A percentile compares a stretch with the other conserved stretches of the same genome.
Evolutionary conservation across 2,797 vertebrate species (phyloP).

Genomic region (Cossypha polioptera): DNA sequence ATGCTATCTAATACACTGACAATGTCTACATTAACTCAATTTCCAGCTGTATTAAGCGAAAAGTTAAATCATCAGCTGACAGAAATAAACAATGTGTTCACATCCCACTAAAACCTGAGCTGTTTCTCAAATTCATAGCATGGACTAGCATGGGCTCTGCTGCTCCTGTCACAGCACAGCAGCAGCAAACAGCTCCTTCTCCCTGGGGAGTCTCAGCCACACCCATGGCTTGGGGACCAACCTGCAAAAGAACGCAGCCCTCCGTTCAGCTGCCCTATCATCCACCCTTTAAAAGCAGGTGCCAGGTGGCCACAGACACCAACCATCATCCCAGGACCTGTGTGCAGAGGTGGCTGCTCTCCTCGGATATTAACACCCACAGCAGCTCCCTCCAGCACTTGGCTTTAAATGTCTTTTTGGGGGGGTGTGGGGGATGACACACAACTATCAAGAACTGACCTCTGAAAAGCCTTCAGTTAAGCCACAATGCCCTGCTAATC

Average conservation of each 20-base stretch:
- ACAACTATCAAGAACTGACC: neutral
- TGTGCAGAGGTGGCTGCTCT: neutral
- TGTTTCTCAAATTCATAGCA: fast-evolving
- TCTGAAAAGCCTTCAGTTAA: neutral
- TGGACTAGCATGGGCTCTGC: neutral
- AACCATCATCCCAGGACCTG: fast-evolving
- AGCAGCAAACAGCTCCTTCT: too few species aligned
- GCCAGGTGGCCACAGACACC: neutral
- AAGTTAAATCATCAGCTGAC: neutral
- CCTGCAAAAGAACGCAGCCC: neutral
- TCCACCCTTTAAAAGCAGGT: fast-evolving
- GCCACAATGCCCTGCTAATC: neutral
- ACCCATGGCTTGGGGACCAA: fast-evolving
- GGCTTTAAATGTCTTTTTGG: neutral
- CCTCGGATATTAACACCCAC: fast-evolving
- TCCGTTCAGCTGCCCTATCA: fast-evolving
- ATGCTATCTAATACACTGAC: fast-evolving
- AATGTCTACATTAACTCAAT: neutral
- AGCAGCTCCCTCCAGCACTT: neutral
- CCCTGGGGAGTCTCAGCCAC: fast-evolving
- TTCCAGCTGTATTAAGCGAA: neutral
- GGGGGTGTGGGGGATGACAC: fast-evolving
- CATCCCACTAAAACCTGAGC: neutral
- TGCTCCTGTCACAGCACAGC: too few species aligned
- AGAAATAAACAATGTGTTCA: neutral